Base-by-base conservation (phyloP, 1,140 invertebrate species). In the Nymphalis io region DNA sequence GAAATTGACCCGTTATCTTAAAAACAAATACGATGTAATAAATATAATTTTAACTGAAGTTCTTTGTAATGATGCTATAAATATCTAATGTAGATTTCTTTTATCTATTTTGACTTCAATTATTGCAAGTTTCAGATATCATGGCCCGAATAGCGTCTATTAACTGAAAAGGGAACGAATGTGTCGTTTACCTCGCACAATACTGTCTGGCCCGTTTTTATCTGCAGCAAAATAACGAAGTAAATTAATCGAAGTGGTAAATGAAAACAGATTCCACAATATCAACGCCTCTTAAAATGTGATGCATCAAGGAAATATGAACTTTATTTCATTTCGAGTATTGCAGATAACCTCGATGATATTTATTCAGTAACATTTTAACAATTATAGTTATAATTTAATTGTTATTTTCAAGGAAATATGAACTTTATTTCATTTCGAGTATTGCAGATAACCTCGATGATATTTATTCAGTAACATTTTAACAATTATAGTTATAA, bases 51-150 rank as follows among this genome's bases (percentile, higher is more conserved):
- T n/a, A n/a, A n/a, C n/a, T n/a, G n/a, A n/a, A 27, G 5, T 27
- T 27, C 23, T 27, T 27, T 5, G 2, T 27, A 27, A 27, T 27
- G 23, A 27, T 27, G 2, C 23, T 5, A 27, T 27, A 27, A 27
- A 27, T 27, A 27, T 2, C 23, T 27, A 27, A 33, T 3, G 27
- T 8, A 33, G 5, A 33, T 33, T 33, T 33, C 27, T 8, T 33
- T 33, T 33, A 51, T 42, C 18, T 46, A 60, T 46, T 60, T 74
- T 83, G 83, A 82, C 80, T 84, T 79, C 83, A 83, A 84, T 84
- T 82, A 70, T 70, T 62, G 67, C 63, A 64, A 68, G 73, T 74
- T 72, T 72, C 73, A 74, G 72, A 73, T 75, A 82, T 73, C 60
- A 42, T 48, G 21, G 73, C 15, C 16, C 42, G 40, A 48, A 59